Evolutionary conservation across 2,113 vertebrate genomes (phyloP), one percentile per base, ranked within the genome.

Genomic region (Bucco capensis): DNA sequence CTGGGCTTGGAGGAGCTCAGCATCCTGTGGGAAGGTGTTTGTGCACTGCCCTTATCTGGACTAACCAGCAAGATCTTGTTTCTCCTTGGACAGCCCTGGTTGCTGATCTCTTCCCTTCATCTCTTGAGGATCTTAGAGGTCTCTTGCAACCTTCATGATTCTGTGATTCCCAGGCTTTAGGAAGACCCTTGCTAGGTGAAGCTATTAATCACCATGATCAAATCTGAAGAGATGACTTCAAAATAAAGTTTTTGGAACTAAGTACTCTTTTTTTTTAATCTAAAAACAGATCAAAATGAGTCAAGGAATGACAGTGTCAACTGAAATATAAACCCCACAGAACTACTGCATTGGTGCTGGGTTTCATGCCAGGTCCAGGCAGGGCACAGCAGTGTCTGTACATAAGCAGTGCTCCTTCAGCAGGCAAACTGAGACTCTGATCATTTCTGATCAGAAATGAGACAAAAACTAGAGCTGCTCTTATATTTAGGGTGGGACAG

Each of bases 361-460:
- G 23, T 15, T 71, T 42, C 1, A 1, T 23, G 18, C 38, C 51
- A 42, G 33, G 49, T 42, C 51, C 61, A 67, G 40, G 14, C 12
- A 21, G 1, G 8, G 19, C 23, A 37, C 12, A 31, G 3, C 3
- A 3, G 12, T 1, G 8, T 28, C 40, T 40, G 44, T 28, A 64
- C 31, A 27, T 0, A 0, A 18, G 46, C 53, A 58, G 47, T 23
- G 23, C 9, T 13, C 15, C 61, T 73, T 37, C 64, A 76, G 53
- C 50, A 76, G 50, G 30, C 13, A 53, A 56, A 46, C 16, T 24
- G 47, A 79, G 83, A 44, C 24, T 46, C 58, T 22, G 9, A 4
- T 6, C 50, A 19, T 10, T 3, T 47, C 25, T 73, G 5, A 37
- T 62, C 44, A 21, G 37, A 74, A 90, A 21, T 15, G 47, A 62